A percentile compares a stretch with the other conserved stretches of the same genome.
phyloP scores from a whole-genome alignment of 2,888 invertebrate genomes.

The Poecilus cupreus region DNA sequence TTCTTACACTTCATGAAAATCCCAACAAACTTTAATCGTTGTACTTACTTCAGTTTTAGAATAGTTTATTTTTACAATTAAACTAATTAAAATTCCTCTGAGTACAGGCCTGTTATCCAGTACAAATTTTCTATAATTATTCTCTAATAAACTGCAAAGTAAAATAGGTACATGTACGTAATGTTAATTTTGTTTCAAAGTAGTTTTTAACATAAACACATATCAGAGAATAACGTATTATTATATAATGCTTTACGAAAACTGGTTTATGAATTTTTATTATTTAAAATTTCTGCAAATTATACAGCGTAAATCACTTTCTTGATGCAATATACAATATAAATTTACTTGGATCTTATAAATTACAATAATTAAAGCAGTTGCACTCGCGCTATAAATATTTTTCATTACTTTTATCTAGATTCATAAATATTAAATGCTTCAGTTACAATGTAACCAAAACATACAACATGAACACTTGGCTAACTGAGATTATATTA shows the following conservation, averaged over 20 bases:
- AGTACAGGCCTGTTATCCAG: neutral
- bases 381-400: no score
- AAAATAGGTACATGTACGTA: no score
- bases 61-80: neutral
- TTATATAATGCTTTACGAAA: conserved; percentile 6
- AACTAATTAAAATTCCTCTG: neutral
- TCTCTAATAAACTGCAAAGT: neutral
- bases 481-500: no score
- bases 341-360: neutral
- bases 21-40: neutral
- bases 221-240: conserved; percentile 9
- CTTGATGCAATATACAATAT: neutral
- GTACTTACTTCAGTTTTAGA: neutral
- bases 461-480: no score
- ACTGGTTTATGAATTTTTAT: conserved; percentile 14
- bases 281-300: conserved; percentile 1
- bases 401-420: no score
- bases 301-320: neutral
- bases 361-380: conserved; percentile 1
- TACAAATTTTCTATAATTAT: neutral
- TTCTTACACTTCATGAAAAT: no score
- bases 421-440: no score
- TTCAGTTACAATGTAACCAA: no score
- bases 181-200: neutral
- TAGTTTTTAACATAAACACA: neutral